Percentiles rank a stretch among this genome's conserved stretches.
phyloP scores from a whole-genome alignment of 2,113 vertebrate genomes.

The Setophaga kirtlandii region DNA sequence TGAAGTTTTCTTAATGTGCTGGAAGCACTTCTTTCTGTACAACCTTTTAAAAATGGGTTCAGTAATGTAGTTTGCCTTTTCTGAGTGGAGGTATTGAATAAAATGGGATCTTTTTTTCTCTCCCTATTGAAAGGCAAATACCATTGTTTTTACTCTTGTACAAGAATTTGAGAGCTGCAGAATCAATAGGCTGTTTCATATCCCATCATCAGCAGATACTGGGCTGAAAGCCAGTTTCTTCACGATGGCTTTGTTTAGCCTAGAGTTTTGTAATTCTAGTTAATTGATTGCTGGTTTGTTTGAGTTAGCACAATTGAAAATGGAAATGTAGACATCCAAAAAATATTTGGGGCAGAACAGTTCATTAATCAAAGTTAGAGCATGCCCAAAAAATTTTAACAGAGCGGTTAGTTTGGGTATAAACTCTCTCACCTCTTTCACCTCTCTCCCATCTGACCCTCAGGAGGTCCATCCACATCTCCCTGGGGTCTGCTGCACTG shows the following conservation, averaged over 20 bases:
- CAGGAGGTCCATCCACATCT: not conserved
- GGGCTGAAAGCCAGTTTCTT: conserved; percentile 62
- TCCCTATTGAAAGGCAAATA: not conserved
- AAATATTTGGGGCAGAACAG: conserved; percentile 37
- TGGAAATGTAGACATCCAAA: conserved; percentile 33
- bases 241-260: conserved; percentile 24
- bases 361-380: conserved; percentile 24
- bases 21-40: not conserved
- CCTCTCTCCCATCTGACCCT: not conserved
- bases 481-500: not conserved
- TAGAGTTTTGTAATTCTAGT: conserved; percentile 47
- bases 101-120: not conserved
- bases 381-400: not conserved
- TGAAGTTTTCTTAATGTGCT: not conserved
- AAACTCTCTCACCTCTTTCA: not conserved
- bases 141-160: conserved; percentile 34
- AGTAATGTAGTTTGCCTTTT: not conserved
- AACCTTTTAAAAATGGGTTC: not conserved
- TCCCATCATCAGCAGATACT: conserved; percentile 50
- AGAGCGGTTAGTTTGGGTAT: not conserved
- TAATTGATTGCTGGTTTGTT: conserved; percentile 63
- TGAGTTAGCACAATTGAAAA: conserved; percentile 63
- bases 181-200: conserved; percentile 59
- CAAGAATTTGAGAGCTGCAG: not conserved
- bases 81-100: not conserved